Base-by-base conservation (phyloP, 1,140 invertebrate genomes). In the Scaptomyza montana region DNA sequence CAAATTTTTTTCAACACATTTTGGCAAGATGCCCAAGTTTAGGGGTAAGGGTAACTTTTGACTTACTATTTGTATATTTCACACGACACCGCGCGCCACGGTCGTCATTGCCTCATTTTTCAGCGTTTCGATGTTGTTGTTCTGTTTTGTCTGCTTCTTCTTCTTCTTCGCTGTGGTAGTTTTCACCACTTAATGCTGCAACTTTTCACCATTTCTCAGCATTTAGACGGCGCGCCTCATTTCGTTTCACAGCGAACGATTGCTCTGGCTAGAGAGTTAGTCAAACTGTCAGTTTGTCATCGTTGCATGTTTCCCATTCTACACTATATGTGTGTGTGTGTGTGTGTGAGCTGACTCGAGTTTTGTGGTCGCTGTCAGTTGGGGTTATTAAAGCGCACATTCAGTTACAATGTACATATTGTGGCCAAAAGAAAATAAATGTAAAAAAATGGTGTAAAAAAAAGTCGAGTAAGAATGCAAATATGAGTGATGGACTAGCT, bases 131-230 rank as follows among this genome's bases (percentile, higher is more conserved):
- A 10, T 77, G 28, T 19, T 63, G 21, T 36, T 36, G 55, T 19
- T 70, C 39, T 60, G 25, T 19, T 55, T 45, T 43, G 2, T 2
- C 21, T 25, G 2, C 21, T 25, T 25, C 21, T 25, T 25, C 21
- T 25, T 25, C 21, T 25, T 25, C 21, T 25, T 25, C 21, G 13
- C 61, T 64, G 57, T 53, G 30, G 39, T 65, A 30, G 66, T 78
- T 78, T 78, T 78, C 75, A 78, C 75, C 75, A 75, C 67, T 78
- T 78, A 78, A 68, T 77, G 73, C 62, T 76, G 77, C 74, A 78
- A 73, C 81, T 80, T 85, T 69, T 85, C 81, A 80, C 82, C 81
- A 86, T 78, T 86, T 86, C 84, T 85, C 81, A 71, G 64, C 80
- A 77, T 80, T 69, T 77, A 68, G 61, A 19, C 47, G 67, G 45